Conservation (phyloP, 2,113 vertebrate genomes). For the Reinhardtius hippoglossoides region DNA sequence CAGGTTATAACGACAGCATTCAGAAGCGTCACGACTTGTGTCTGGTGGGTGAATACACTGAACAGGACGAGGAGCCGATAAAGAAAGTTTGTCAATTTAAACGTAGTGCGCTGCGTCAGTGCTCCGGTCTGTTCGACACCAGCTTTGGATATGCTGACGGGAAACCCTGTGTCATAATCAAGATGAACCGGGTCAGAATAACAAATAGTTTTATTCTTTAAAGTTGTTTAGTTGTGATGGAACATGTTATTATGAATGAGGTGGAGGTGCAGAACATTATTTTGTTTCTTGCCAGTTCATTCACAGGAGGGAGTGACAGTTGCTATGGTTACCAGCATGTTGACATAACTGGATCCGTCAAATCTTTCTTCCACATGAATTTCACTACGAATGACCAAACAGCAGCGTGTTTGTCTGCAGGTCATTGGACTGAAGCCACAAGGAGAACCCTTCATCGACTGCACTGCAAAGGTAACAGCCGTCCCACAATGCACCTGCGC, state of each 20-base stretch:
- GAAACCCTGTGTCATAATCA: slow-evolving; percentile 90
- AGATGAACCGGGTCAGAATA: slow-evolving; percentile 92
- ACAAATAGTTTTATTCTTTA: too few relatives aligned
- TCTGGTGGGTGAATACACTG: slow-evolving; percentile 74
- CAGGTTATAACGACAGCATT: slow-evolving; percentile 87
- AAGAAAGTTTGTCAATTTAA: slow-evolving; percentile 90
- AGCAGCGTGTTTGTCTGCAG: slow-evolving; percentile 47
- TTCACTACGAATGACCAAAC: not conserved
- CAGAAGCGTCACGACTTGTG: slow-evolving; percentile 87
- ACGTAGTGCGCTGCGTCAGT: slow-evolving; percentile 81
- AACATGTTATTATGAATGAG: too few relatives aligned
- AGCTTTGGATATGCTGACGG: slow-evolving; percentile 88
- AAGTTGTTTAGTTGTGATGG: too few relatives aligned
- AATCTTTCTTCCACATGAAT: too few relatives aligned
- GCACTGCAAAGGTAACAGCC: slow-evolving; percentile 73
- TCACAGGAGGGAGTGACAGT: too few relatives aligned
- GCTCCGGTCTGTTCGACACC: slow-evolving; percentile 86
- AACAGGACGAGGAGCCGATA: slow-evolving; percentile 72
- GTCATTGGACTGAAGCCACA: slow-evolving; percentile 78
- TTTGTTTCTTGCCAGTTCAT: too few relatives aligned
- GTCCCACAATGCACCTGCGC: slow-evolving; percentile 2
- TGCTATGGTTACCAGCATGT: too few relatives aligned
- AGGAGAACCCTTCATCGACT: slow-evolving; percentile 79
- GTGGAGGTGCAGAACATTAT: too few relatives aligned
- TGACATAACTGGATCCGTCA: too few relatives aligned